A percentile compares a stretch with the other conserved stretches of the same genome.
Evolutionary conservation across 2,888 invertebrate genomes (phyloP).

Genomic region (Drosophila neonasuta): DNA sequence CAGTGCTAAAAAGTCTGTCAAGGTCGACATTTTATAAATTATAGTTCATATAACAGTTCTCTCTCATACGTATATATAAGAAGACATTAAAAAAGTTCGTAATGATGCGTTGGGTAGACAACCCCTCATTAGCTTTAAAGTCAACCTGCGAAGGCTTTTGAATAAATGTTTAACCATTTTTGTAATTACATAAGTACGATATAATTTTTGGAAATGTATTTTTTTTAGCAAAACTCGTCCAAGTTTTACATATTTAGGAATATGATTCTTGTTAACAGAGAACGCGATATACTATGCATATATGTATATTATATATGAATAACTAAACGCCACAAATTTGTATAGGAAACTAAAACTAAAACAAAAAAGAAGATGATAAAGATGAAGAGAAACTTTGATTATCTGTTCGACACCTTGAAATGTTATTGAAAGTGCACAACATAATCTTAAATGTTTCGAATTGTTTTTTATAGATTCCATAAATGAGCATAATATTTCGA

Average conservation of each 20-base stretch:
- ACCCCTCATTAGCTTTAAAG: conserved; percentile 23
- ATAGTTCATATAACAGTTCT: conserved; percentile 22
- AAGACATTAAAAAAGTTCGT: conserved; percentile 19
- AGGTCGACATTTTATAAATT: conserved; percentile 9
- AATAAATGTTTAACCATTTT: conserved; percentile 30
- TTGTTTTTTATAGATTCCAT: conserved; percentile 45
- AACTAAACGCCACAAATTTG: conserved; percentile 21
- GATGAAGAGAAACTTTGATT: conserved; percentile 13
- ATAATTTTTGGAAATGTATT: conserved; percentile 48
- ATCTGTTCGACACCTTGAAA: conserved; percentile 30
- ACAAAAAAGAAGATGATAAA: conserved; percentile 1
- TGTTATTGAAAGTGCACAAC: conserved; percentile 43
- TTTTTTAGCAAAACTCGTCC: conserved; percentile 49
- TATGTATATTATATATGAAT: conserved; percentile 19
- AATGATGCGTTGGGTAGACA: conserved; percentile 7
- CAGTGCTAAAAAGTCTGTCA: conserved; percentile 32
- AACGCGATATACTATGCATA: not conserved
- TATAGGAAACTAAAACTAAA: conserved; percentile 1
- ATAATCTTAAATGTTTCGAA: conserved; percentile 29
- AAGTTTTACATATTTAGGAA: conserved; percentile 61
- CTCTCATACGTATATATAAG: conserved; percentile 13
- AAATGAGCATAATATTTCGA: conserved; percentile 34
- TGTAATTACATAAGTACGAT: conserved; percentile 27
- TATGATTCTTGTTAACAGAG: conserved; percentile 46
- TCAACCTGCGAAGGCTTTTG: conserved; percentile 21